phyloP scores from a whole-genome alignment of 2,888 invertebrate genomes.

The Troides oblongomaculatus region DNA sequence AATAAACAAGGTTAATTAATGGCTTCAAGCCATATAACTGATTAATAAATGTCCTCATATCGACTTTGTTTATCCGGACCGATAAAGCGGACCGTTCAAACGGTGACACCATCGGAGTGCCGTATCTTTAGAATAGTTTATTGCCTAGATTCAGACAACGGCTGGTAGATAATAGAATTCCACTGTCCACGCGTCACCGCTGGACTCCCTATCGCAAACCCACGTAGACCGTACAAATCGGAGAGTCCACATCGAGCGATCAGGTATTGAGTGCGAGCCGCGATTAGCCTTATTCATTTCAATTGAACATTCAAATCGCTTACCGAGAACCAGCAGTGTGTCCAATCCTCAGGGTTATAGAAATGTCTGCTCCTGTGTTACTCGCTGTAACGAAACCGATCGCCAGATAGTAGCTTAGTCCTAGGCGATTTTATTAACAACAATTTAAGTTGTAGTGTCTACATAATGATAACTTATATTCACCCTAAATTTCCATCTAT shows the following conservation, averaged over 20 bases:
- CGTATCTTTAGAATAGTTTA: constrained; percentile 17
- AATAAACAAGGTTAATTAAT: no score
- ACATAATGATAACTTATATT: no score
- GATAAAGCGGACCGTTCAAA: constrained; percentile 4
- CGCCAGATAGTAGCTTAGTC: no score
- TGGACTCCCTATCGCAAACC: background rate
- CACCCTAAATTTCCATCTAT: no score
- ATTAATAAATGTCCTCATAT: no score
- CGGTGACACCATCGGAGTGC: background rate
- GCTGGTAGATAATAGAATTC: constrained; percentile 11
- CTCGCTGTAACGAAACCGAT: constrained; percentile 39
- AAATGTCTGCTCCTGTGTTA: constrained; percentile 66
- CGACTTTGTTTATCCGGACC: constrained; percentile 2
- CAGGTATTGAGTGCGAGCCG: constrained; percentile 11
- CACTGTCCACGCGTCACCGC: constrained; percentile 8
- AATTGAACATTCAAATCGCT: constrained; percentile 32
- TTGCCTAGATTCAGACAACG: background rate
- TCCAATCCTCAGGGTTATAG: constrained; percentile 47
- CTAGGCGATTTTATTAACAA: no score
- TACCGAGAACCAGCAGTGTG: constrained; percentile 17
- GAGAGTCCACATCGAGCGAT: background rate
- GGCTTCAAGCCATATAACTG: no score
- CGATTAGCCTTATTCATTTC: constrained; percentile 20
- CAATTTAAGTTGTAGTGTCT: no score
- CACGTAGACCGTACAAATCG: constrained; percentile 4